Conservation (phyloP, 2,797 vertebrate genomes). For the Strix occidentalis region DNA sequence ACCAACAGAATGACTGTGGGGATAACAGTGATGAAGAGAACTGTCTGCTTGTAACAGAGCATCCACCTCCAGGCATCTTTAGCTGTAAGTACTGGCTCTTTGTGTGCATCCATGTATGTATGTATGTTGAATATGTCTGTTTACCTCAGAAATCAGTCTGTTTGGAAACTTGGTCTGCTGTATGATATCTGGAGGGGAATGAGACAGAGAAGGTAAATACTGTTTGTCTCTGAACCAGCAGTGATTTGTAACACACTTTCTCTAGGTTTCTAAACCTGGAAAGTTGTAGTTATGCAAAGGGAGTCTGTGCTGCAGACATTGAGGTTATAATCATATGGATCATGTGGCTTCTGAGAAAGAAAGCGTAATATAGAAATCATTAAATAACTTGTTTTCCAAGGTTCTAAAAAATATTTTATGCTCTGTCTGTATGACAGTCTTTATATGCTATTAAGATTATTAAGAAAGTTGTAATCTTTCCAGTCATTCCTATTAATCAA, state of each 20-base stretch:
- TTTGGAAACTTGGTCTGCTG: background rate
- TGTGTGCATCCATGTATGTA: background rate
- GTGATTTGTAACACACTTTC: background rate
- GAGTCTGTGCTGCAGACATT: background rate
- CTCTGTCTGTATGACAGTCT: background rate
- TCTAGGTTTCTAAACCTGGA: background rate
- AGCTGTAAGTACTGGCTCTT: conserved; percentile 86
- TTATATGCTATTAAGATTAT: background rate
- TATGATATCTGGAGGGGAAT: background rate
- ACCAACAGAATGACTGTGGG: conserved; percentile 96
- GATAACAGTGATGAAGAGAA: conserved; percentile 98
- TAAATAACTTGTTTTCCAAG: background rate
- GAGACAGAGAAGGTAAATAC: background rate
- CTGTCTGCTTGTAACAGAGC: conserved; percentile 93
- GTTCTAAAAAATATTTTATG: background rate
- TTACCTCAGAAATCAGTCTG: background rate
- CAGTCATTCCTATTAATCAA: background rate
- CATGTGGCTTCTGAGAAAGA: background rate
- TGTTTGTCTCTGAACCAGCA: background rate
- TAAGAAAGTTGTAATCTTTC: background rate
- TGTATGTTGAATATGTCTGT: background rate
- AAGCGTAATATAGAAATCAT: background rate
- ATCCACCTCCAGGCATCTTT: conserved; percentile 92
- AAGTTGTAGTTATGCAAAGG: background rate
- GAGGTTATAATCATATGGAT: background rate